Conservation (phyloP, 2,113 vertebrate species). For the Sprattus sprattus region DNA sequence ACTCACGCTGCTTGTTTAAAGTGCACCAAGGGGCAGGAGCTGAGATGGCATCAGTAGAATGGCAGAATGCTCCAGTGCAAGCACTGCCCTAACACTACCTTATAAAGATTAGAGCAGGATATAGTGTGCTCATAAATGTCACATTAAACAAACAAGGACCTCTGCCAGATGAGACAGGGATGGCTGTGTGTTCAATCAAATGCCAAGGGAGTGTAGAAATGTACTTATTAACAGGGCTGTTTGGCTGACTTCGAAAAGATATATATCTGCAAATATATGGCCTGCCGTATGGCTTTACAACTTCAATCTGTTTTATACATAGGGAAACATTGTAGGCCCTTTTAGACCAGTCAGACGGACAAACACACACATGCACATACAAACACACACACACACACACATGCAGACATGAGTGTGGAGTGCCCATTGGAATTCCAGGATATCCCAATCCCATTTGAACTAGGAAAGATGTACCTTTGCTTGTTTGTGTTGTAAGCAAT, state of each 20-base stretch:
- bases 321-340: background rate
- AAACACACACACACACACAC: background rate
- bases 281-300: background rate
- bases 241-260: background rate
- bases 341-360: background rate
- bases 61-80: background rate
- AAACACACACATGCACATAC: background rate
- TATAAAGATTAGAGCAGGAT: constrained; percentile 62
- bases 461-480: too few relatives aligned
- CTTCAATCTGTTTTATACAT: background rate
- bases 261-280: constrained; percentile 12
- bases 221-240: background rate
- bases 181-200: background rate
- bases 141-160: constrained; percentile 64
- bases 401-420: background rate
- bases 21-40: background rate
- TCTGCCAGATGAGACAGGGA: constrained; percentile 45
- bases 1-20: background rate
- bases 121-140: constrained; percentile 60
- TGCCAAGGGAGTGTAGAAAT: background rate
- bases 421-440: background rate
- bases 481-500: too few relatives aligned
- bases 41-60: background rate
- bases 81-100: constrained; percentile 32
- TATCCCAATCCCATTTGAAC: too few relatives aligned